Evolutionary conservation across 2,888 invertebrate genomes (phyloP).

Genomic region (Cyaniris semiargus): DNA sequence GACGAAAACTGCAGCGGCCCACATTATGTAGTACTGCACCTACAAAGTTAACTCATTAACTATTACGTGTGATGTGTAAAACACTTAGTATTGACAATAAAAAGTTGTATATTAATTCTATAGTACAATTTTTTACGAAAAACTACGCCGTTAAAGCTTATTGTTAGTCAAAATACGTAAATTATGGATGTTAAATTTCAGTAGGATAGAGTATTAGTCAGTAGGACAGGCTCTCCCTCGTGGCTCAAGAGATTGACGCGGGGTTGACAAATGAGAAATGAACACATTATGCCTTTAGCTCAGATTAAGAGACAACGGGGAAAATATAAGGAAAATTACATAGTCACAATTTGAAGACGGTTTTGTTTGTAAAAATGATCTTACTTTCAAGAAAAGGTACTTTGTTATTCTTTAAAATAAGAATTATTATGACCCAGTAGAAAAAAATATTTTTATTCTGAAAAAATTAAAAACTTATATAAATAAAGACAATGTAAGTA

Average conservation of each 20-base stretch:
- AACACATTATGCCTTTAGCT: conserved; percentile 29
- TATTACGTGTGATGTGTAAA: too few relatives aligned
- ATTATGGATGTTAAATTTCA: conserved; percentile 20
- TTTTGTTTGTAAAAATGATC: not conserved
- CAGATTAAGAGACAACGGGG: conserved; percentile 16
- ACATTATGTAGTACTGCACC: too few relatives aligned
- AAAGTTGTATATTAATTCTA: not conserved
- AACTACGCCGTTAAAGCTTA: not conserved
- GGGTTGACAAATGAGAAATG: conserved; percentile 40
- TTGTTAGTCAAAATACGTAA: not conserved
- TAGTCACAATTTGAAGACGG: conserved; percentile 10
- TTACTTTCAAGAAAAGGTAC: not conserved
- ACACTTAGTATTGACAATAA: too few relatives aligned
- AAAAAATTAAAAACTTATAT: too few relatives aligned
- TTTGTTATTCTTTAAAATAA: not conserved
- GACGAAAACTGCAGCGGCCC: too few relatives aligned
- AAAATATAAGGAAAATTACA: conserved; percentile 5
- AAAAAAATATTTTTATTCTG: too few relatives aligned
- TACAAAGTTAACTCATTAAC: too few relatives aligned
- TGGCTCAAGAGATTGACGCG: conserved; percentile 40
- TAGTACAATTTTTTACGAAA: not conserved
- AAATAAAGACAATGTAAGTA: too few relatives aligned
- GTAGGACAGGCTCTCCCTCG: conserved; percentile 22
- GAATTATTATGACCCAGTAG: too few relatives aligned
- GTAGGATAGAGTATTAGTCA: conserved; percentile 22